These are phyloP conservation scores for Platichthys stellatus DNA, from an alignment of 2,113 vertebrate species.

Conservation along the genomic window DNA sequence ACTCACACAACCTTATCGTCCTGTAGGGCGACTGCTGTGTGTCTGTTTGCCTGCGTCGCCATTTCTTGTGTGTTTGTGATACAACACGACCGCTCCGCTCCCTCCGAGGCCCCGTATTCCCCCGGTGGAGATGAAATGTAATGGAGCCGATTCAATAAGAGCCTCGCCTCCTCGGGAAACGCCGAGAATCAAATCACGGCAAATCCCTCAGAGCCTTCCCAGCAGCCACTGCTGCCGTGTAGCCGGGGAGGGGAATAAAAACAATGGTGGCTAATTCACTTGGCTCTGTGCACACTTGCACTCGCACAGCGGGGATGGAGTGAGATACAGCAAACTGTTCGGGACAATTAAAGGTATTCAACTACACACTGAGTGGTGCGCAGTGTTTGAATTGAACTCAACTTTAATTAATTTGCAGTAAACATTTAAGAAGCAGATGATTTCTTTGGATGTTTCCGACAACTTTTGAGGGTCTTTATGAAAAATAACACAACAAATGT, in stretches of 20 bases:
- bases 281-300: constrained; percentile 5
- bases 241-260: constrained; percentile 39
- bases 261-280: constrained; percentile 67
- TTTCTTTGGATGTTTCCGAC: no score
- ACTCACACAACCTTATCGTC: constrained; percentile 37
- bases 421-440: not conserved
- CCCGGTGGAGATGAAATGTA: constrained; percentile 73
- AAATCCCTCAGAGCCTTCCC: constrained; percentile 68
- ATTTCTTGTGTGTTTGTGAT: constrained; percentile 56
- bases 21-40: constrained; percentile 3
- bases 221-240: constrained; percentile 53
- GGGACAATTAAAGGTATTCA: constrained; percentile 35
- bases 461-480: no score
- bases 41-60: constrained; percentile 36
- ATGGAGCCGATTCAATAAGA: constrained; percentile 78
- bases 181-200: constrained; percentile 68
- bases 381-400: constrained; percentile 15
- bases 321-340: constrained; percentile 17
- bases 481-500: constrained; percentile 7
- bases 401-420: constrained; percentile 15
- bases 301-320: constrained; percentile 18
- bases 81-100: constrained; percentile 24
- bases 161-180: constrained; percentile 53
- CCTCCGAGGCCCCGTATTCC: constrained; percentile 54
- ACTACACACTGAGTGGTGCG: not conserved